Evolutionary conservation across 2,113 vertebrate species (phyloP).

Genomic region (Clarias magur): DNA sequence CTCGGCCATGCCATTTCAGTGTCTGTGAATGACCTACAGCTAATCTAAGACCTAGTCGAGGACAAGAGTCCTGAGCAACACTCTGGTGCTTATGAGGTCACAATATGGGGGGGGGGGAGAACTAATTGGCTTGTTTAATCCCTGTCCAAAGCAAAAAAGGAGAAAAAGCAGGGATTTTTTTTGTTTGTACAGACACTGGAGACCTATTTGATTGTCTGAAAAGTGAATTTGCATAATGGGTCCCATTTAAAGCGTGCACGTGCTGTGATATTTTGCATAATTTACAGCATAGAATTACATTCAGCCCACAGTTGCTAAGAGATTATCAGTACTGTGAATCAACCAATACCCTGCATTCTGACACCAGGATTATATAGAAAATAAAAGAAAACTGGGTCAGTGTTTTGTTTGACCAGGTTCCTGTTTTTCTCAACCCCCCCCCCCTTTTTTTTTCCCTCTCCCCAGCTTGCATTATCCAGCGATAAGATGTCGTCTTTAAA

Average conservation of each 20-base stretch:
- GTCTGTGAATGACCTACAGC: no score
- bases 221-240: no score
- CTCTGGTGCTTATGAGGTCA: no score
- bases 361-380: not conserved
- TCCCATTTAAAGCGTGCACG: not conserved
- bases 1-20: no score
- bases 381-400: not conserved
- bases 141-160: no score
- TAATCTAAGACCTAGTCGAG: no score
- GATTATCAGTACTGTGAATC: not conserved
- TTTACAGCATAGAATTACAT: not conserved
- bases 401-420: not conserved
- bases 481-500: conserved; percentile 92
- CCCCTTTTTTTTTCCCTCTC: not conserved
- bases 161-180: no score
- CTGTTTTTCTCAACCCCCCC: not conserved
- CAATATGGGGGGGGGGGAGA: no score
- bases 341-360: not conserved
- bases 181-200: no score
- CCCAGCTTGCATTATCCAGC: conserved; percentile 89
- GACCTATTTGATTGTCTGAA: no score
- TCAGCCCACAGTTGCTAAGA: not conserved
- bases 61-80: no score
- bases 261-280: not conserved
- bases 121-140: no score